Percentiles rank a stretch among this genome's conserved stretches.
These are phyloP conservation scores for Bubo scandiacus DNA, from an alignment of 2,113 vertebrate genomes.

Conservation along the genomic window DNA sequence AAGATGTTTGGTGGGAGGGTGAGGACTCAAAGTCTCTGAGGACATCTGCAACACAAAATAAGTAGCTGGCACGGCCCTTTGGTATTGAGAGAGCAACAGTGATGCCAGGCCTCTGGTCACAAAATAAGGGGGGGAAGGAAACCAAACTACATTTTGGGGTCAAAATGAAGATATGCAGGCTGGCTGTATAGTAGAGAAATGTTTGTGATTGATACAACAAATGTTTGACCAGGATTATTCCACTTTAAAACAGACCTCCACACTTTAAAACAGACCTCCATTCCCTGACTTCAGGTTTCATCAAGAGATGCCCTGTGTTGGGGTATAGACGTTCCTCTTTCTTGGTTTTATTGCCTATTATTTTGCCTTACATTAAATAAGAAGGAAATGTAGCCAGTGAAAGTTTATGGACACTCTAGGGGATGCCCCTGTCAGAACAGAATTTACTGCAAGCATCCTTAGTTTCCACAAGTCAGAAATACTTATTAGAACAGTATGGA, in stretches of 20 bases:
- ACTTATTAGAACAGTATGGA: slow-evolving; percentile 1
- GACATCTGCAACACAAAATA: neutral
- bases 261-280: neutral
- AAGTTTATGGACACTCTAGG: neutral
- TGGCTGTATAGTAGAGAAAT: neutral
- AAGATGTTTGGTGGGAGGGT: neutral
- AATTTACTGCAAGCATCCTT: neutral
- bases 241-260: neutral
- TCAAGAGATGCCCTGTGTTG: neutral
- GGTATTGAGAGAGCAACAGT: neutral
- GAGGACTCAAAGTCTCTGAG: neutral
- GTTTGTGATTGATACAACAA: neutral
- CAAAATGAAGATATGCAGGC: neutral
- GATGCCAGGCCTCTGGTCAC: neutral
- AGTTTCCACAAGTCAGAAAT: neutral
- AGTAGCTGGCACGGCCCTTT: neutral
- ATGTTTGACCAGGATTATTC: neutral
- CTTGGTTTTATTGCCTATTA: neutral
- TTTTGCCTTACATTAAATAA: neutral
- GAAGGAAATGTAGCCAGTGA: neutral
- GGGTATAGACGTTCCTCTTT: neutral
- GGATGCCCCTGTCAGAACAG: neutral
- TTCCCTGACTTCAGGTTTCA: neutral
- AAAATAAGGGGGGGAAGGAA: neutral
- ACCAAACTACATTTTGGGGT: neutral